Evolutionary conservation across 2,113 vertebrate genomes (phyloP).

Genomic region (Mobula birostris): DNA sequence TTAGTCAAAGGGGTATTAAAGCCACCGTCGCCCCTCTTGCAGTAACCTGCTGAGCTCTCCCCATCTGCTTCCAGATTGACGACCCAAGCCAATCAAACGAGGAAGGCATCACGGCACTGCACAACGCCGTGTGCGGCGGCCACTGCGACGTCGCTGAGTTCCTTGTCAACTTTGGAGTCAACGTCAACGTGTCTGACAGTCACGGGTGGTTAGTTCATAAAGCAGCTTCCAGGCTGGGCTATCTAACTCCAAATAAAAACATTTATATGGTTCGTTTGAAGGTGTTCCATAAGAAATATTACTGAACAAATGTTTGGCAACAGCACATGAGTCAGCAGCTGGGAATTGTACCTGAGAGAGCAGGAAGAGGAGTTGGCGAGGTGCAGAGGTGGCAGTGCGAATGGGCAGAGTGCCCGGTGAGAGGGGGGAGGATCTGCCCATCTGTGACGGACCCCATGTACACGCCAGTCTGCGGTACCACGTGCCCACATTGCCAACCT

Average conservation of each 20-base stretch:
- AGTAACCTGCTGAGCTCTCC: background rate
- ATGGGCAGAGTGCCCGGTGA: background rate
- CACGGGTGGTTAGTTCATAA: constrained; percentile 71
- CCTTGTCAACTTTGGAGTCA: constrained; percentile 71
- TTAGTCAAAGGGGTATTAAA: background rate
- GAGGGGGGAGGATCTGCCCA: background rate
- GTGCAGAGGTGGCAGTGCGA: too few species aligned
- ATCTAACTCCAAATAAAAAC: background rate
- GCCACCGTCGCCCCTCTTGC: background rate
- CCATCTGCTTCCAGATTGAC: constrained; percentile 56
- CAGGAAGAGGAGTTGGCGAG: too few species aligned
- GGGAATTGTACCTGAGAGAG: too few species aligned
- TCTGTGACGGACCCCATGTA: too few species aligned
- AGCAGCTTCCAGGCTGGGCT: background rate
- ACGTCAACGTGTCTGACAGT: constrained; percentile 80
- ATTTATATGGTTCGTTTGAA: background rate
- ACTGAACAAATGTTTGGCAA: too few species aligned
- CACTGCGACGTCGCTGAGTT: constrained; percentile 75
- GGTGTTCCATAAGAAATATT: too few species aligned
- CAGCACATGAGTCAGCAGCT: too few species aligned
- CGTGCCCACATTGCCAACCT: too few species aligned
- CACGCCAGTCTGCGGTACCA: too few species aligned
- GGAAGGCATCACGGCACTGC: constrained; percentile 84
- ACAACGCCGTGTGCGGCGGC: constrained; percentile 82
- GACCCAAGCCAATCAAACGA: constrained; percentile 83